These are phyloP conservation scores for Automeris io DNA, from an alignment of 2,888 invertebrate genomes.

Conservation along the genomic window DNA sequence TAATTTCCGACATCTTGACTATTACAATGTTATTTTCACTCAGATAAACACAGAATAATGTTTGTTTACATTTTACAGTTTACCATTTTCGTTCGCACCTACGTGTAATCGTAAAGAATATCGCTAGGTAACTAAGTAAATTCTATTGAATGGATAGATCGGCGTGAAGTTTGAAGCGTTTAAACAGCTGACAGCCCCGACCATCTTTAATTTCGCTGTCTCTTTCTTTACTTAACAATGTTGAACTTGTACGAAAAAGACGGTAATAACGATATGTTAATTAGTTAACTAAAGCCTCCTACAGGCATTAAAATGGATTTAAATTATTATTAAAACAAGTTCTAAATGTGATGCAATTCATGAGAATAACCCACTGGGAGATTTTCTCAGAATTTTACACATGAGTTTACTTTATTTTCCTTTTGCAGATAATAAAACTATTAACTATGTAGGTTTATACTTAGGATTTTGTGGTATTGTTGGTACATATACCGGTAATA, in stretches of 20 bases:
- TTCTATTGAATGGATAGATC: conserved; percentile 11
- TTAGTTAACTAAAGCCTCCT: not conserved
- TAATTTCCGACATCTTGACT: conserved; percentile 33
- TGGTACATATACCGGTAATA: no score
- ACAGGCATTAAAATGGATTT: not conserved
- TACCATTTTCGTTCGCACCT: conserved; percentile 11
- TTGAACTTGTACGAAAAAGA: conserved; percentile 9
- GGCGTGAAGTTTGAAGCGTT: conserved; percentile 21
- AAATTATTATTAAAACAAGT: not conserved
- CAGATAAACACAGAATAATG: conserved; percentile 25
- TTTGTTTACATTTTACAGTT: conserved; percentile 60
- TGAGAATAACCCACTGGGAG: no score
- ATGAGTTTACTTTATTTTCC: no score
- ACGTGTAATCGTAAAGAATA: conserved; percentile 17
- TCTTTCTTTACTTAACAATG: conserved; percentile 9
- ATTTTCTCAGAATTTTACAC: no score
- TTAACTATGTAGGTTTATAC: no score
- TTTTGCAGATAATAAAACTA: no score
- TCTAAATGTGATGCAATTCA: not conserved
- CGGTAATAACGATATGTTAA: not conserved
- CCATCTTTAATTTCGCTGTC: conserved; percentile 17
- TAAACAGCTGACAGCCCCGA: conserved; percentile 22
- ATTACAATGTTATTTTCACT: conserved; percentile 28
- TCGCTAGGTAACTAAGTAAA: conserved; percentile 32
- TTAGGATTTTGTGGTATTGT: no score